Evolutionary conservation across 2,113 vertebrate species (phyloP).

Genomic region (Alethe diademata): DNA sequence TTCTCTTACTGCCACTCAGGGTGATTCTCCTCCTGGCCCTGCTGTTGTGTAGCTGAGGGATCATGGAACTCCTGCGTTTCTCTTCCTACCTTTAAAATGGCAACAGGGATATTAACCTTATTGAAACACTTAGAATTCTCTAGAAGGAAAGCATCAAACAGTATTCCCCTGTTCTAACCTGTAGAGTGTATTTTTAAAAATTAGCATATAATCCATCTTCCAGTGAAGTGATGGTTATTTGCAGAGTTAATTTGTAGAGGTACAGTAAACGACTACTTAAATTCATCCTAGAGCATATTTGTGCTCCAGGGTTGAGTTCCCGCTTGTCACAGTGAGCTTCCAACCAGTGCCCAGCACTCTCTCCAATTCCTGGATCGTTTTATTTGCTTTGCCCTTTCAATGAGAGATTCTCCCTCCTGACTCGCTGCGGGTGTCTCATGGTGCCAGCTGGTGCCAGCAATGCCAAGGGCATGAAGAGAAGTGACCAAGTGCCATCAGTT

Average conservation of each 20-base stretch:
- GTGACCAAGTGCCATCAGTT: background rate
- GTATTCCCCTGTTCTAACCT: background rate
- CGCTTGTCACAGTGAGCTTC: rapidly evolving
- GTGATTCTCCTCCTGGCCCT: background rate
- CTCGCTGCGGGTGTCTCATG: background rate
- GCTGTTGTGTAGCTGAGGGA: background rate
- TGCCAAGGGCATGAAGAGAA: background rate
- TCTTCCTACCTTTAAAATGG: background rate
- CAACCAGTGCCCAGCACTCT: background rate
- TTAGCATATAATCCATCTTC: background rate
- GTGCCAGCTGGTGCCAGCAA: background rate
- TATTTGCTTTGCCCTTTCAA: background rate
- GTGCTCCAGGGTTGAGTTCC: background rate
- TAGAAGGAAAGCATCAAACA: background rate
- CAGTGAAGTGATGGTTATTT: background rate
- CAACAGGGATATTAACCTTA: background rate
- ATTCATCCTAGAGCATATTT: background rate
- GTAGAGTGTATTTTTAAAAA: background rate
- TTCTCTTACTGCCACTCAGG: background rate
- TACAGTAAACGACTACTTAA: background rate
- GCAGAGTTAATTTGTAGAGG: background rate
- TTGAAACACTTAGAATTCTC: background rate
- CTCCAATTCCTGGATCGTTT: background rate
- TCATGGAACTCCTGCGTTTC: background rate
- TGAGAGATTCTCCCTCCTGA: background rate